phyloP scores from a whole-genome alignment of 1,140 invertebrate genomes.

The Lepidurus arcticus region DNA sequence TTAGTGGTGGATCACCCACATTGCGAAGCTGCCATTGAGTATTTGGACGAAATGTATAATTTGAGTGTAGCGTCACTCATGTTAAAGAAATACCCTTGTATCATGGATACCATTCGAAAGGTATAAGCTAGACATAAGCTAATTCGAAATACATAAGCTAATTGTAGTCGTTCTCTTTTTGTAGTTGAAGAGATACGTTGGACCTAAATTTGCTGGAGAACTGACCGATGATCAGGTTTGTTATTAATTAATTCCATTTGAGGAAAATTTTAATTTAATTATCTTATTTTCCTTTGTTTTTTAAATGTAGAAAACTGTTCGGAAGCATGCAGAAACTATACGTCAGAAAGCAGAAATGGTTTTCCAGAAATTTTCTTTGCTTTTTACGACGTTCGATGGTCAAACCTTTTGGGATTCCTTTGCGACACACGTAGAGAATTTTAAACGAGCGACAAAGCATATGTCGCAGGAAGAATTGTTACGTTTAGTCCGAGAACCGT shows the following conservation, averaged over 20 bases:
- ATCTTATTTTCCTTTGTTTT: neutral
- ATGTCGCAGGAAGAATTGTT: slow-evolving; percentile 24
- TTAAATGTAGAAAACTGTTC: slow-evolving; percentile 7
- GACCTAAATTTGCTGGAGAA: slow-evolving; percentile 29
- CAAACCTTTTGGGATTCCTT: slow-evolving; percentile 33
- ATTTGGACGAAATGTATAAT: slow-evolving; percentile 56
- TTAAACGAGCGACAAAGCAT: slow-evolving; percentile 30
- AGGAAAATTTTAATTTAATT: neutral
- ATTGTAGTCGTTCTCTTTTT: slow-evolving; percentile 1
- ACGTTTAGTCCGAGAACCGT: slow-evolving; percentile 31
- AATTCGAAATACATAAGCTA: slow-evolving; percentile 15
- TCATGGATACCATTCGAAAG: slow-evolving; percentile 61
- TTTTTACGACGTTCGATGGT: slow-evolving; percentile 31
- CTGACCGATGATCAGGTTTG: slow-evolving; percentile 32
- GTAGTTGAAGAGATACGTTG: slow-evolving; percentile 35
- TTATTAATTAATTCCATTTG: neutral
- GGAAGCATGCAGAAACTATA: slow-evolving; percentile 32
- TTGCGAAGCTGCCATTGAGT: slow-evolving; percentile 46
- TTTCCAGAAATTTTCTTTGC: slow-evolving; percentile 33
- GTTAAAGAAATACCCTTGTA: slow-evolving; percentile 76
- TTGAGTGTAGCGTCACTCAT: slow-evolving; percentile 66
- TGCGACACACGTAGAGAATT: slow-evolving; percentile 33
- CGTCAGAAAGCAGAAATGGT: slow-evolving; percentile 33
- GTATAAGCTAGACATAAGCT: slow-evolving; percentile 40
- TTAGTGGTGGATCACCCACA: slow-evolving; percentile 59